Conservation (phyloP, 2,888 invertebrate genomes). For the Rotaria magnacalcarata region DNA sequence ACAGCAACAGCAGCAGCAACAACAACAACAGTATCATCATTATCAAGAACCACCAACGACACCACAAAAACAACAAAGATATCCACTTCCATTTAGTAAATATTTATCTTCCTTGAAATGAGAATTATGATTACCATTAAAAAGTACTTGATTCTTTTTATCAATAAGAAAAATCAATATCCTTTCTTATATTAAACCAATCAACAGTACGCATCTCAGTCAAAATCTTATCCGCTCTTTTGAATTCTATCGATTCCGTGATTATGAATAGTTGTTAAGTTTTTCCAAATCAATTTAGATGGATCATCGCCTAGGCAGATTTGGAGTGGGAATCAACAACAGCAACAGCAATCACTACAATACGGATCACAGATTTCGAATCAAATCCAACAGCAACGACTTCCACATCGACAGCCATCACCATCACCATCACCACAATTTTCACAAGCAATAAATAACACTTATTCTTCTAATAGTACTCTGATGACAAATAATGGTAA, state of each 20-base stretch:
- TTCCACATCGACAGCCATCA: background rate
- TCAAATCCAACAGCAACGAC: background rate
- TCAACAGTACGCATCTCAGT: no score
- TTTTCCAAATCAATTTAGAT: background rate
- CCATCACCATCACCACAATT: background rate
- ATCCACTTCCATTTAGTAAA: background rate
- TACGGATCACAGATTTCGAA: background rate
- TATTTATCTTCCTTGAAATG: background rate
- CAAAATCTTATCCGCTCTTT: no score
- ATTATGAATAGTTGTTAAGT: no score
- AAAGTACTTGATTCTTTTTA: no score
- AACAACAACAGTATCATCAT: background rate
- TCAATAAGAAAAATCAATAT: no score
- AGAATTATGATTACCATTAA: no score
- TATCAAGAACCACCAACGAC: constrained; percentile 15
- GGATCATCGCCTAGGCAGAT: constrained; percentile 11
- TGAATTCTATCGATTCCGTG: no score
- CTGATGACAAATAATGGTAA: background rate
- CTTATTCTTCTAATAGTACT: background rate
- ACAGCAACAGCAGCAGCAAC: background rate
- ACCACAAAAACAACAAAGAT: constrained; percentile 2
- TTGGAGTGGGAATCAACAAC: constrained; percentile 8
- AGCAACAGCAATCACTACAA: background rate
- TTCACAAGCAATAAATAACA: background rate
- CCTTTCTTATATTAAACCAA: no score